Base-by-base conservation (phyloP, 35 echinoderm and acorn worm species). In the Lytechinus pictus region DNA sequence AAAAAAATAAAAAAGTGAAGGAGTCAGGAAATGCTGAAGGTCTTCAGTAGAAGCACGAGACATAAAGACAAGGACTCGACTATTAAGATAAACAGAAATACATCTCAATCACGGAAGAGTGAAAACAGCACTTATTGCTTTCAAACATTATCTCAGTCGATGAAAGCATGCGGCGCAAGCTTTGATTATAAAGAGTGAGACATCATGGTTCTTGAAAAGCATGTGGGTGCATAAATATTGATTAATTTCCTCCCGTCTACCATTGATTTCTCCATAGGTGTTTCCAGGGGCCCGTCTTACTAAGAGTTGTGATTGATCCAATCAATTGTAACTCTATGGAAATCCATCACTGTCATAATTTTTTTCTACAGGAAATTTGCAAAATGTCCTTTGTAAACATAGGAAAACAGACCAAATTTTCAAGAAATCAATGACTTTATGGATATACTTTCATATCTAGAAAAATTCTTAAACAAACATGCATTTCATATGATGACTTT, bases 161-260 rank as follows among this genome's bases (percentile, higher is more conserved):
- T 58, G 9, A 71, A 79, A 79, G 14, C 66, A 79, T 16, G 5
- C 66, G 19, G 66, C 66, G 19, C 33, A 1, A 44, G 33, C 19
- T 79, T 79, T n/a, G 0, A 79, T n/a, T 24, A n/a, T n/a, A n/a
- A 79, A 79, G 66, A 44, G 33, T 44, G 33, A 44, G 33, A 79
- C 16, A 79, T 79, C 19, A 7, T 79, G 19, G 21, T 79, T 79
- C 66, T 79, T 79, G 4, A 79, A 24, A 24, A 14, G 66, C 19
- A 71, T 79, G 66, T n/a, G 66, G 66, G 66, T n/a, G 66, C 21
- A 79, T 79, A 24, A 79, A 79, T 79, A 79, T 79, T 79, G 66
- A 79, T 79, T 24, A 1, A 79, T 79, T 60, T 16, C 8, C 16
- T 79, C 6, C 66, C 21, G 66, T 79, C 66, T 79, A 16, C 19